These are phyloP conservation scores for Blennius ocellaris DNA, from an alignment of 2,113 vertebrate genomes.

Conservation along the genomic window DNA sequence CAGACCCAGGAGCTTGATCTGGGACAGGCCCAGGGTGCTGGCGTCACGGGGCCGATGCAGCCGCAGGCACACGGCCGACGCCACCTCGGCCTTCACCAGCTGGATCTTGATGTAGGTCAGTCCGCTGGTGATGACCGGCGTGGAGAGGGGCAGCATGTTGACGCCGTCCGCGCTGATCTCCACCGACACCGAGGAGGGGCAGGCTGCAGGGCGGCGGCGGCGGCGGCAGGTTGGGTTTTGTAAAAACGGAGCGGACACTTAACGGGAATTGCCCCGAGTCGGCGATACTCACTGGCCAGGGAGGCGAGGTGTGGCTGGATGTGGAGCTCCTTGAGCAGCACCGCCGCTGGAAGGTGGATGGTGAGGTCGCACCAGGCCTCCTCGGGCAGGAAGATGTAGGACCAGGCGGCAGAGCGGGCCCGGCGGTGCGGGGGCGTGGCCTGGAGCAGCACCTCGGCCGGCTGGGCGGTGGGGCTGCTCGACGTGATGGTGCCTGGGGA, in stretches of 20 bases:
- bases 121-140: slow-evolving; percentile 95
- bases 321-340: slow-evolving; percentile 97
- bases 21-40: slow-evolving; percentile 95
- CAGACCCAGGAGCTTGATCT: slow-evolving; percentile 96
- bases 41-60: slow-evolving; percentile 96
- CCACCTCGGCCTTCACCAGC: slow-evolving; percentile 97
- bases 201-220: slow-evolving; percentile 82
- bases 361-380: slow-evolving; percentile 99
- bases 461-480: slow-evolving; percentile 97
- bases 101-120: slow-evolving; percentile 99
- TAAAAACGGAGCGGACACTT: no score
- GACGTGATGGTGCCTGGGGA: slow-evolving; percentile 95
- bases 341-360: slow-evolving; percentile 96
- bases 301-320: slow-evolving; percentile 98
- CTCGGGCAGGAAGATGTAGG: slow-evolving; percentile 97
- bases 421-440: slow-evolving; percentile 95
- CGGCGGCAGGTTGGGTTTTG: slow-evolving; percentile 3
- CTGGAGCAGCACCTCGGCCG: slow-evolving; percentile 96
- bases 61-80: slow-evolving; percentile 95
- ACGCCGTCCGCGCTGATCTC: slow-evolving; percentile 98
- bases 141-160: slow-evolving; percentile 97
- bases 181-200: slow-evolving; percentile 97
- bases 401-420: slow-evolving; percentile 97
- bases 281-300: slow-evolving; percentile 91
- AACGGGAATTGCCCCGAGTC: no score